These are phyloP conservation scores for Phrynosoma blainvillii DNA, from an alignment of 2,113 vertebrate species.

Conservation along the genomic window DNA sequence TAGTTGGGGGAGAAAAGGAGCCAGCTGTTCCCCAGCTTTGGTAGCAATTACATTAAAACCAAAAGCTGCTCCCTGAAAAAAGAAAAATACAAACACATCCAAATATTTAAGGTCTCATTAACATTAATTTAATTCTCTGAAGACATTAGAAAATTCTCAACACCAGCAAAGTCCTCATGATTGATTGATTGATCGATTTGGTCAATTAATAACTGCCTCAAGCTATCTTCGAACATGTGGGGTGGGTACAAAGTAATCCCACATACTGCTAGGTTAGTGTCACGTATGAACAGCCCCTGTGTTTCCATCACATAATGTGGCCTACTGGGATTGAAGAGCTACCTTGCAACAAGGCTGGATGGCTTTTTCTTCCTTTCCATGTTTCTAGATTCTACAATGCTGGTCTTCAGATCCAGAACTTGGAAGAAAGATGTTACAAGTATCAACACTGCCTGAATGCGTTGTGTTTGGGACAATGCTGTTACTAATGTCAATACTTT, in stretches of 20 bases:
- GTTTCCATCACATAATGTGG: background rate
- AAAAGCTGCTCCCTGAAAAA: constrained; percentile 93
- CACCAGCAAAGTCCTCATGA: background rate
- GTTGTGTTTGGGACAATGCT: too few species aligned
- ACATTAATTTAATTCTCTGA: background rate
- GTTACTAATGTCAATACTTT: too few species aligned
- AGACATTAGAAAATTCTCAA: background rate
- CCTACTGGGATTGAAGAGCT: background rate
- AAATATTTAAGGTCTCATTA: too few species aligned
- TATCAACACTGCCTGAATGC: too few species aligned
- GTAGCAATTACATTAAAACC: constrained; percentile 96
- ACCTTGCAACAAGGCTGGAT: background rate
- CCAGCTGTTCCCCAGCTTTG: constrained; percentile 94
- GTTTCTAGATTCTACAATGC: background rate
- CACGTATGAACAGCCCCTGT: background rate
- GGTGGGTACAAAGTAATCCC: background rate
- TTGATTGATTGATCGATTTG: background rate
- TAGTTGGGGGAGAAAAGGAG: constrained; percentile 91
- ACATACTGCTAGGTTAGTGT: background rate
- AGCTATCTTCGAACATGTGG: background rate
- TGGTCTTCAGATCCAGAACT: background rate
- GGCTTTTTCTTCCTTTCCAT: background rate
- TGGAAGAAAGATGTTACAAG: too few species aligned
- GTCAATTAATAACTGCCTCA: background rate
- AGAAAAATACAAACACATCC: background rate